Evolutionary conservation across 2,797 vertebrate species (phyloP).

Genomic region (Balearica regulorum): DNA sequence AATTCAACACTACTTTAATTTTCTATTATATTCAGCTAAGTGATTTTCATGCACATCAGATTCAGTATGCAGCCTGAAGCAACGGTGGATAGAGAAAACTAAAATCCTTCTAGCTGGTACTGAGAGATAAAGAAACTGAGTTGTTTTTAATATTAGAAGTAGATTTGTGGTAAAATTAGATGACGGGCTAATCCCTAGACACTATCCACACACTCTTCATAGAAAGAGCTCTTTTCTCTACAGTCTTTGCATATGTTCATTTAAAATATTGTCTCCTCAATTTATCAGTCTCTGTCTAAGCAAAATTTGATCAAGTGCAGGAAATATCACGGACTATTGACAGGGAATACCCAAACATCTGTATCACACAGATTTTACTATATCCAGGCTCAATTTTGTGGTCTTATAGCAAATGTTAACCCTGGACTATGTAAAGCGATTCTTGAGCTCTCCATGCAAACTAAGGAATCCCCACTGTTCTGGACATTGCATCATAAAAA

Average conservation of each 20-base stretch:
- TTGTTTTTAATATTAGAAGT: slow-evolving; percentile 36
- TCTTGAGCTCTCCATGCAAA: neutral
- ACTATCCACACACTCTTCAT: neutral
- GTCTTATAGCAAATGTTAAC: neutral
- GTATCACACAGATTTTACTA: neutral
- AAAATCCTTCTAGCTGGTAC: slow-evolving; percentile 34
- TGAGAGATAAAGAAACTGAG: slow-evolving; percentile 35
- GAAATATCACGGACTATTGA: neutral
- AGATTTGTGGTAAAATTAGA: slow-evolving; percentile 25
- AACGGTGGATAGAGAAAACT: slow-evolving; percentile 15
- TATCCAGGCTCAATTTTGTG: neutral
- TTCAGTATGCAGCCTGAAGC: slow-evolving; percentile 22
- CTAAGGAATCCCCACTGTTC: neutral
- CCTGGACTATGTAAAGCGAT: neutral
- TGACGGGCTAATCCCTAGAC: slow-evolving; percentile 25
- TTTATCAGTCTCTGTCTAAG: neutral
- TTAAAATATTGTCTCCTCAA: neutral
- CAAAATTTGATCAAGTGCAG: neutral
- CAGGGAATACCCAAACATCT: neutral
- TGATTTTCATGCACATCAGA: slow-evolving; percentile 58
- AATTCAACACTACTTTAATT: slow-evolving; percentile 46
- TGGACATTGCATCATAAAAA: neutral
- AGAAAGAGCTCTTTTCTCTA: neutral
- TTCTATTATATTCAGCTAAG: slow-evolving; percentile 57
- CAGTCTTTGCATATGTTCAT: neutral